These are phyloP conservation scores for Meloidogyne chitwoodi DNA, from an alignment of 1,140 invertebrate species.

Conservation along the genomic window DNA sequence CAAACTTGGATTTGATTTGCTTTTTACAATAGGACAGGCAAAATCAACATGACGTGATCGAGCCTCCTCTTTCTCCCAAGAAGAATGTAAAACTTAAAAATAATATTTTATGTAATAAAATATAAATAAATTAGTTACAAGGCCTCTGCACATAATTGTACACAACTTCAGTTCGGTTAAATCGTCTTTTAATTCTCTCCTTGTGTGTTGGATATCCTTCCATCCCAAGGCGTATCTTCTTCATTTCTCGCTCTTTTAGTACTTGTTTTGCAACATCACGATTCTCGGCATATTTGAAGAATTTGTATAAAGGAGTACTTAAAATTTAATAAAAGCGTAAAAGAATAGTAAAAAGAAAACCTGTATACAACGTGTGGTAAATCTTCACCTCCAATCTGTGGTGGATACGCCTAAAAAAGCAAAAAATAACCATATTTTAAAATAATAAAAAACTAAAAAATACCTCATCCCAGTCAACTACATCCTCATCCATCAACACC, in stretches of 20 bases:
- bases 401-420: slow-evolving; percentile 76
- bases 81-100: slow-evolving; percentile 81
- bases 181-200: slow-evolving; percentile 79
- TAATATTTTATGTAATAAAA: not conserved
- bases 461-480: slow-evolving; percentile 90
- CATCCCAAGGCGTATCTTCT: slow-evolving; percentile 97
- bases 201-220: slow-evolving; percentile 96
- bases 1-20: slow-evolving; percentile 56
- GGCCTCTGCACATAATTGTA: slow-evolving; percentile 99
- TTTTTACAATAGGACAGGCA: slow-evolving; percentile 60
- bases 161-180: slow-evolving; percentile 82
- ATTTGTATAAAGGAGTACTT: slow-evolving; percentile 83
- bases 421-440: not conserved
- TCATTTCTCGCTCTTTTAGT: slow-evolving; percentile 92
- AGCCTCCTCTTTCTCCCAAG: slow-evolving; percentile 99
- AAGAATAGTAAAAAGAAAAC: slow-evolving; percentile 35
- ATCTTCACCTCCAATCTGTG: slow-evolving; percentile 90
- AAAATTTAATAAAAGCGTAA: not conserved
- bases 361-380: slow-evolving; percentile 77
- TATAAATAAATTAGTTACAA: slow-evolving; percentile 60
- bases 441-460: not conserved
- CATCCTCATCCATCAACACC: slow-evolving; percentile 86
- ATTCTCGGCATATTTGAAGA: slow-evolving; percentile 99
- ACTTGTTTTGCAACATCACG: slow-evolving; percentile 95
- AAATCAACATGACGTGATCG: slow-evolving; percentile 98